Conservation (phyloP, 2,113 vertebrate genomes). For the Capricornis sumatraensis region DNA sequence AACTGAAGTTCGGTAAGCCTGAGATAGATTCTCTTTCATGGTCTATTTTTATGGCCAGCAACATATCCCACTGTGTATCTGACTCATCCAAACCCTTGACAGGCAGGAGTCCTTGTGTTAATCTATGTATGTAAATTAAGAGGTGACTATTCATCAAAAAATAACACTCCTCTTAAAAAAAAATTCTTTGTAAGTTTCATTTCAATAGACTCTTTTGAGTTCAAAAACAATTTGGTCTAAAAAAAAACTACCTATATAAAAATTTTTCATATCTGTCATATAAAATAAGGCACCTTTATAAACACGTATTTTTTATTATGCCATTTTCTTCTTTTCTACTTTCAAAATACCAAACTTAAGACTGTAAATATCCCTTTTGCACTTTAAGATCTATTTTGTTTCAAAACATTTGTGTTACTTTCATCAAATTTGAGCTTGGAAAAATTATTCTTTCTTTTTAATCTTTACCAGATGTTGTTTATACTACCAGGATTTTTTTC, state of each 20-base stretch:
- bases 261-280: background rate
- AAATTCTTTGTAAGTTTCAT: background rate
- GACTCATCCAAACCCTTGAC: background rate
- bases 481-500: constrained; percentile 49
- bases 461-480: constrained; percentile 66
- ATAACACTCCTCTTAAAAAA: background rate
- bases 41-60: background rate
- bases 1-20: background rate
- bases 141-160: background rate
- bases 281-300: background rate
- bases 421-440: constrained; percentile 47
- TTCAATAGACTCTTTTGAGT: constrained; percentile 4
- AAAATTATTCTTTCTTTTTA: constrained; percentile 55
- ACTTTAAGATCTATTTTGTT: constrained; percentile 58
- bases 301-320: constrained; percentile 1
- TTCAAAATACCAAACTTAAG: constrained; percentile 45
- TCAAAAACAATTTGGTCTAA: background rate
- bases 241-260: constrained; percentile 22
- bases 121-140: background rate
- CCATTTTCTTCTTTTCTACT: constrained; percentile 39
- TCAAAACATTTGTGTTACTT: constrained; percentile 61
- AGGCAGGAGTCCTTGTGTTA: background rate
- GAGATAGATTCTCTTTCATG: background rate
- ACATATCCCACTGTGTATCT: background rate
- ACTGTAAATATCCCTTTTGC: constrained; percentile 45